Evolutionary conservation across 2,113 vertebrate genomes (phyloP).

Genomic region (Takifugu bimaculatus): DNA sequence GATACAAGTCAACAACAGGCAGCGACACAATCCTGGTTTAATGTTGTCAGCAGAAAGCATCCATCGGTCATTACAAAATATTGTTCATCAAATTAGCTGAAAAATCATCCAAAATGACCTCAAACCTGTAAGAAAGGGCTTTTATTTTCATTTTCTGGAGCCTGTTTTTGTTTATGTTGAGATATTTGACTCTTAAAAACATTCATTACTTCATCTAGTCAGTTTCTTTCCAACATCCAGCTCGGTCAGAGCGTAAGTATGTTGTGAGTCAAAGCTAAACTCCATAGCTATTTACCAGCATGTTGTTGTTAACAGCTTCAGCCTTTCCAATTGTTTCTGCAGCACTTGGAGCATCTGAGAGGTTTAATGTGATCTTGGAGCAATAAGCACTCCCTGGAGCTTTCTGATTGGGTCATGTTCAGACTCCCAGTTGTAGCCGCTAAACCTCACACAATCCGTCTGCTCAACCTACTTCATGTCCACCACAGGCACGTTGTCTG

Average conservation of each 20-base stretch:
- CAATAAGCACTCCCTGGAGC: neutral
- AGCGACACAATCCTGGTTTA: too few relatives aligned
- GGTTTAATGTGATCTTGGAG: neutral
- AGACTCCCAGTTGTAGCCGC: constrained; percentile 18
- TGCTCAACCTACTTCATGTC: constrained; percentile 31
- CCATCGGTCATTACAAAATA: too few relatives aligned
- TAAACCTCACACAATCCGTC: constrained; percentile 31
- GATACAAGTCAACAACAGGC: too few relatives aligned
- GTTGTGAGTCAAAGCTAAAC: neutral
- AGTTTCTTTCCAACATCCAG: too few relatives aligned
- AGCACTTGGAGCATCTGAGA: neutral
- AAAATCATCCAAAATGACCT: too few relatives aligned
- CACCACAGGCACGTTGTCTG: constrained; percentile 20
- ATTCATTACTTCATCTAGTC: neutral
- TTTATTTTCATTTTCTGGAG: neutral
- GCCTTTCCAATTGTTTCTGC: neutral
- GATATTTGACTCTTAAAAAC: neutral
- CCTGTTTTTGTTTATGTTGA: neutral
- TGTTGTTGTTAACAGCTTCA: neutral
- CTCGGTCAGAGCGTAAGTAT: neutral
- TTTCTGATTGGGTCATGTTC: constrained; percentile 15
- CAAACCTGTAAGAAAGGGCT: neutral
- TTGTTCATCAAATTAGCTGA: too few relatives aligned
- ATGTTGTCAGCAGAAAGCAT: too few relatives aligned
- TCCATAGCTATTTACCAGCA: neutral